Base-by-base conservation (phyloP, 2,113 vertebrate species). In the Colinus virginianus region DNA sequence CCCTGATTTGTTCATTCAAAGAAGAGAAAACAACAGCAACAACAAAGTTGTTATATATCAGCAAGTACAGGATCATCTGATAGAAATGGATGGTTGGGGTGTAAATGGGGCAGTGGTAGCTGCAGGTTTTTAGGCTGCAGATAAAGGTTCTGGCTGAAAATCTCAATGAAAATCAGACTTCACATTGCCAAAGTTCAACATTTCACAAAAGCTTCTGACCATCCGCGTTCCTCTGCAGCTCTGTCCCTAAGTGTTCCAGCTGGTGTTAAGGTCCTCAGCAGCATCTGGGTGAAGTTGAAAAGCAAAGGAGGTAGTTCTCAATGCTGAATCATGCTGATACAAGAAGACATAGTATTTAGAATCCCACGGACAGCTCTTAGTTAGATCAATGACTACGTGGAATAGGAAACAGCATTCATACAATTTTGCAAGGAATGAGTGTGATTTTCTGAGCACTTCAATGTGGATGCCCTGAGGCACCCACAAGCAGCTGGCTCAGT, bases 361-460 rank as follows among this genome's bases (percentile, higher is more conserved):
- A 69, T 90, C 81, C 74, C 91, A 36, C 43, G 26, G 69, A 25
- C 67, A 61, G 74, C 71, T 88, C 72, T 78, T 48, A 20, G 1
- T 34, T 78, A 51, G 53, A 25, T 49, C n/a, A n/a, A 17, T 5
- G 40, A 68, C 84, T 84, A 87, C 70, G 86, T 76, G 93, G 94
- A 88, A 90, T 38, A 90, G 72, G 93, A 95, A 94, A 83, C 69
- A 85, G 59, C 66, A 84, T 66, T 78, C 70, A 89, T 78, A 56
- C 53, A 66, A 69, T 77, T 86, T 61, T 90, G 81, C 71, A 45
- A 62, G 75, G 67, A 59, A 62, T 66, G 61, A 30, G 51, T 28
- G 23, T 48, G 85, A 68, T 90, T 93, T 87, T 80, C 79, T 93
- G 42, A 86, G 77, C 45, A 30, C 71, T 91, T 90, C 84, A 90